Evolutionary conservation across 1,140 invertebrate species (phyloP), one percentile per base, ranked within the genome.

Genomic region (Halictus rubicundus): DNA sequence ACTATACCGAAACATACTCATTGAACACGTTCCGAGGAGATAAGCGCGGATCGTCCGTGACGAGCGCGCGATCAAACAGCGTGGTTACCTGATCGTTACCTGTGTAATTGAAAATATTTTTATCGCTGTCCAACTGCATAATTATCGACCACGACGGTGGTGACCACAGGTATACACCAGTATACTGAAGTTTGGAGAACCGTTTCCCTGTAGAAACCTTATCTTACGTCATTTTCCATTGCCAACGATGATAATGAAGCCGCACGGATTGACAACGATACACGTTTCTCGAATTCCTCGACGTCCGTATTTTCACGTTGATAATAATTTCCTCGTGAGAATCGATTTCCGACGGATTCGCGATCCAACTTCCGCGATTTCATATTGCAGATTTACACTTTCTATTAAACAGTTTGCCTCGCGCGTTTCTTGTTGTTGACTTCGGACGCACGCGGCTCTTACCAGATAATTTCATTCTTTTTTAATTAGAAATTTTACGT

Each of bases 101-200:
- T 32, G 60, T 63, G 27, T 37, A 16, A 63, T 63, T 63, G 27
- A 63, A 63, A 19, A 37, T 63, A 63, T 63, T 37, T 63, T 63
- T 63, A 37, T n/a, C 60, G 27, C 5, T 25, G 3, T 16, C 25
- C n/a, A 49, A 49, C 23, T 66, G 64, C 64, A 19, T 14, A 49
- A 66, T 66, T 49, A 27, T 66, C 64, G 64, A 16, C 23, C 23
- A 46, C n/a, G 10, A 5, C 16, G 27, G 3, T 7, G 23, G 16
- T 66, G 14, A 66, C 64, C 64, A 25, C 64, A 66, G 46, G 49
- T 12, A 32, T 32, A 32, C 32, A 49, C 23, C 27, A 12, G 64
- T 5, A 49, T 7, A 14, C 42, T 49, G 60, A 37, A 63, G 27
- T 32, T 32, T 63, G 16, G 14, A 27, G 14, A 66, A 46, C n/a